Percentiles rank a stretch among this genome's conserved stretches.
phyloP scores from a whole-genome alignment of 2,113 vertebrate genomes.

The Lepisosteus osseus region DNA sequence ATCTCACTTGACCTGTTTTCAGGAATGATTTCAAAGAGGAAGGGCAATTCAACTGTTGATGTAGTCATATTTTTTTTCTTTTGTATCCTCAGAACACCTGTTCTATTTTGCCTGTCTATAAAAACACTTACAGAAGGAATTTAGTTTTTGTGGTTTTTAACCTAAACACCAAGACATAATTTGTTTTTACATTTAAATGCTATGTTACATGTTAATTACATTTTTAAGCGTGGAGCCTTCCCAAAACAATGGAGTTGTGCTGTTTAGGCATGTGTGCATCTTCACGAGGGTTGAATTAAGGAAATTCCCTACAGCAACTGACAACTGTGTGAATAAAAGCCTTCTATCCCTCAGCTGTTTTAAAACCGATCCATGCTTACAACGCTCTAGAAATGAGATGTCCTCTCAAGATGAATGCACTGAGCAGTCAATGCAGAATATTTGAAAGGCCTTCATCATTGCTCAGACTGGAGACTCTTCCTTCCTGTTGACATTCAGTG shows the following conservation, averaged over 20 bases:
- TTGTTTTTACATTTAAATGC: too few relatives aligned
- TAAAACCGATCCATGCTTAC: conserved; percentile 36
- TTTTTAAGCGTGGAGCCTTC: too few relatives aligned
- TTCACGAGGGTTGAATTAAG: conserved; percentile 40
- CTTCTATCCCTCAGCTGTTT: conserved; percentile 38
- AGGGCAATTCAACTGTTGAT: too few relatives aligned
- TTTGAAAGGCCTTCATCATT: not conserved
- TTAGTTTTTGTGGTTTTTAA: too few relatives aligned
- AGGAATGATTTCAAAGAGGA: too few relatives aligned
- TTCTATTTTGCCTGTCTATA: too few relatives aligned
- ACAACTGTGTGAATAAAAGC: conserved; percentile 51
- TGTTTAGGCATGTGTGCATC: conserved; percentile 46
- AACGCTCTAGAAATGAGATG: conserved; percentile 16
- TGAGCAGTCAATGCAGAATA: not conserved
- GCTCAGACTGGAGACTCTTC: not conserved
- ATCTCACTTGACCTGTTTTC: too few relatives aligned
- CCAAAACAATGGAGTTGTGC: conserved; percentile 47
- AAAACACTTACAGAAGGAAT: too few relatives aligned
- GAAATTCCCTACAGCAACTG: conserved; percentile 44
- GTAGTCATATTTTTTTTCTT: too few relatives aligned
- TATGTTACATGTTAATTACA: too few relatives aligned
- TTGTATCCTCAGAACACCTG: too few relatives aligned
- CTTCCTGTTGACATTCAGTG: not conserved
- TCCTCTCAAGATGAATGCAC: conserved; percentile 5
- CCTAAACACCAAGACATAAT: too few relatives aligned